Percentiles rank a stretch among this genome's conserved stretches.
phyloP scores from a whole-genome alignment of 1,140 invertebrate genomes.

The Drosophila nasuta region DNA sequence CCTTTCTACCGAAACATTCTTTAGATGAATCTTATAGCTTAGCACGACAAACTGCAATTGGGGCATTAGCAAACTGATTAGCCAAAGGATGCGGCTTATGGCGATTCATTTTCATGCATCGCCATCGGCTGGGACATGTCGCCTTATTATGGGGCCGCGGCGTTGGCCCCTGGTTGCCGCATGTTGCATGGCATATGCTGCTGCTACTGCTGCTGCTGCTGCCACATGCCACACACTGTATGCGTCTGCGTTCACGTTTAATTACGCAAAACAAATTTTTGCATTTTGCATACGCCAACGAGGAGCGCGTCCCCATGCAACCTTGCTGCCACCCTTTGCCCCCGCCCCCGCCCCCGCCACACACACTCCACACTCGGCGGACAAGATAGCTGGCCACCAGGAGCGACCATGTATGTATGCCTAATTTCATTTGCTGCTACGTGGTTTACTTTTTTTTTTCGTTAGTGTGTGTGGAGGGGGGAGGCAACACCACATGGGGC shows the following conservation, averaged over 20 bases:
- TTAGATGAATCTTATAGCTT: too few relatives aligned
- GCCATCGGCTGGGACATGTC: background rate
- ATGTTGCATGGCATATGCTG: constrained; percentile 1
- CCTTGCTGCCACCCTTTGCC: constrained; percentile 9
- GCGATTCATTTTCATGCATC: background rate
- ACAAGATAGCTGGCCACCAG: background rate
- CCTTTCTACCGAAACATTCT: too few relatives aligned
- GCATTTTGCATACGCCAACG: constrained; percentile 32
- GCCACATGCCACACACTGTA: background rate
- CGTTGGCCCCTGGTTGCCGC: constrained; percentile 1
- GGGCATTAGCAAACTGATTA: constrained; percentile 31
- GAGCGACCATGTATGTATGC: constrained; percentile 18
- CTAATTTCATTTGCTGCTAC: constrained; percentile 65
- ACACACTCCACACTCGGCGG: background rate
- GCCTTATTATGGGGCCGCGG: constrained; percentile 13
- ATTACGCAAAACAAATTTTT: constrained; percentile 70
- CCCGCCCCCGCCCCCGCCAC: background rate
- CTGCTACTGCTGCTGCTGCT: background rate
- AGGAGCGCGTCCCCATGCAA: background rate
- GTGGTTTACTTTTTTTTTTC: constrained; percentile 4
- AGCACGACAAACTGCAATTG: background rate
- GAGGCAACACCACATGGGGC: constrained; percentile 1
- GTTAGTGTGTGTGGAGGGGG: background rate
- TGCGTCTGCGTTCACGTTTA: constrained; percentile 45
- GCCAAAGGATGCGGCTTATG: constrained; percentile 1